These are phyloP conservation scores for Propithecus deckenii DNA, from an alignment of 2,797 vertebrate species.

Conservation along the genomic window DNA sequence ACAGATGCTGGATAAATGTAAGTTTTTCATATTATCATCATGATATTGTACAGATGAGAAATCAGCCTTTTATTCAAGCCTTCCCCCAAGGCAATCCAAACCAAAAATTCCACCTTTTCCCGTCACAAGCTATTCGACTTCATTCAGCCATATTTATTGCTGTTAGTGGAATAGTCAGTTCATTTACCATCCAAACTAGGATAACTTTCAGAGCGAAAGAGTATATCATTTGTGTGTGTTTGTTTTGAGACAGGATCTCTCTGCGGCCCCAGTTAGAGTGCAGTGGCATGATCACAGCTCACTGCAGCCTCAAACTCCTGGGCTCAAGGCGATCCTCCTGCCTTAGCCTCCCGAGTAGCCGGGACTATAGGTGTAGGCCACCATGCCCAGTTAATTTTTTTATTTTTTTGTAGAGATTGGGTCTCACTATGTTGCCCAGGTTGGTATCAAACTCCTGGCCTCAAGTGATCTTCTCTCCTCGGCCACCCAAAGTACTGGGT, in stretches of 20 bases:
- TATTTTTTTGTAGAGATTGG: neutral
- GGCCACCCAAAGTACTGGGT: neutral
- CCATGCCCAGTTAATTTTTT: neutral
- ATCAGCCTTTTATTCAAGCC: neutral
- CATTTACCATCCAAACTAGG: neutral
- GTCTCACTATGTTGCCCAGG: neutral
- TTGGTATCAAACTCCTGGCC: neutral
- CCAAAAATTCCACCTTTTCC: neutral
- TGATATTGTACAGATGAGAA: neutral
- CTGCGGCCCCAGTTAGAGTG: neutral
- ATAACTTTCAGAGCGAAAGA: neutral
- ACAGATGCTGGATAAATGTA: neutral
- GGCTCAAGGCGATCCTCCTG: neutral
- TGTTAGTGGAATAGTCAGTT: neutral
- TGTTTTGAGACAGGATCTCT: neutral
- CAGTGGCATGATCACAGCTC: neutral
- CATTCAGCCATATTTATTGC: neutral
- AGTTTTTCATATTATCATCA: neutral
- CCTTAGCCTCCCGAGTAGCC: neutral
- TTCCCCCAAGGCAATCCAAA: neutral
- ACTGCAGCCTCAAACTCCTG: neutral
- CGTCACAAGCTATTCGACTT: neutral
- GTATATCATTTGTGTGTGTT: neutral
- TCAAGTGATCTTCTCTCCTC: neutral
- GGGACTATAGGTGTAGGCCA: neutral